Evolutionary conservation across 2,888 invertebrate genomes (phyloP), one percentile per base, ranked within the genome.

Genomic region (Campoplex nolae): DNA sequence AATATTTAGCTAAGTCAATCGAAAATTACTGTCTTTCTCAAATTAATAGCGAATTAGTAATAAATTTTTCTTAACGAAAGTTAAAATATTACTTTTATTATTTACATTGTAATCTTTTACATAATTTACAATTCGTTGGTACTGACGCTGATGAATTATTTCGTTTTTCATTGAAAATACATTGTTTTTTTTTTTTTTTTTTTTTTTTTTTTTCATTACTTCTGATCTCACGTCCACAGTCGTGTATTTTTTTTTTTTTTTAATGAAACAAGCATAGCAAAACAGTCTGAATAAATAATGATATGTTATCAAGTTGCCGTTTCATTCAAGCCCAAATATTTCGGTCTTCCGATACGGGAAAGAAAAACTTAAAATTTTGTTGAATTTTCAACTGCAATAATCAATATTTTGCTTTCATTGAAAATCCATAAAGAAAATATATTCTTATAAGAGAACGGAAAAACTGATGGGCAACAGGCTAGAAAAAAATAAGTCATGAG

Each of bases 41-140:
- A 28, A 3, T 42, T n/a, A 0, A 16, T 1, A 32, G 32, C 62
- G 32, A 71, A 71, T 18, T 8, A 18, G 32, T 6, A 16, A 28
- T 45, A 28, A 35, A 7, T 54, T 8, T 65, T 73, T 86, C 35
- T 86, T 83, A 78, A 86, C 87, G 84, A 89, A 91, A 90, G 85
- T 91, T 91, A 92, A 89, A 91, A 89, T 87, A 89, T 86, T 81
- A 77, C 85, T 86, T 87, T 62, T 85, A 77, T 83, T 90, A 90
- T 92, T 87, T 92, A 92, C 91, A 92, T 76, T 89, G 88, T 90
- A 38, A 84, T 89, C 83, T 89, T 90, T 88, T 90, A 92, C 89
- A 92, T 79, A 90, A 92, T 91, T 90, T 92, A 91, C 90, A 91
- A 45, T 78, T 84, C 68, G 80, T 77, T 73, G 67, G 71, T 56